Evolutionary conservation across 2,113 vertebrate genomes (phyloP), one percentile per base, ranked within the genome.

Genomic region (Coregonus clupeaformis): DNA sequence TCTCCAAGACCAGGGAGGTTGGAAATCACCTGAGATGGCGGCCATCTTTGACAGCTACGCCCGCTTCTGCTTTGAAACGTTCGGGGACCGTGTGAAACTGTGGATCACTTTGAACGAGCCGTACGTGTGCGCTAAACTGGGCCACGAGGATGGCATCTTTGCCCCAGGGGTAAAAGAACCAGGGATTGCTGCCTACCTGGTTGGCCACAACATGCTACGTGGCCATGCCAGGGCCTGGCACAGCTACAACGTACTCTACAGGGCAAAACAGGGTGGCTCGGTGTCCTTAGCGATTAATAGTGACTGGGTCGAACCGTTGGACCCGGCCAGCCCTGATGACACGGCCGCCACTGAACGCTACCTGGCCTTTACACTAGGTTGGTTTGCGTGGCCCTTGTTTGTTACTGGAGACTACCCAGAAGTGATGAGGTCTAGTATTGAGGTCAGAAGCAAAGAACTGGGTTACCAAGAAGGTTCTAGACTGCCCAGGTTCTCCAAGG

Each of bases 41-140:
- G 70, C 88, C 18, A 12, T 69, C 20, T 96, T 96, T 63, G 79
- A 95, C 71, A 85, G 71, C 69, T 93, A 95, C 6, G 93, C 93
- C 42, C 84, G 63, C 59, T 94, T 95, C 87, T 96, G 93, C 73
- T 96, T 96, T 89, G 81, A 84, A 71, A 93, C 83, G 0, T 96
- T 95, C 75, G 94, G 93, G 14, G 91, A 94, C 80, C 73, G 89
- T 3, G 88, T 95, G 60, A 95, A 93, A 82, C 85, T 93, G 1
- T 96, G 95, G 95, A 84, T 95, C 79, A 94, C 94, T 4, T 80
- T 96, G 76, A 96, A 95, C 52, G 93, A 95, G 69, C 91, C 93
- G 0, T 88, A 92, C 11, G 1, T 91, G 5, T 81, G 89, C 49
- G 89, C 93, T 77, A 71, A 88, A 64, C 3, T 88, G 30, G 87